Evolutionary conservation across 2,888 invertebrate genomes (phyloP), one percentile per base, ranked within the genome.

Genomic region (Aradus depressus): DNA sequence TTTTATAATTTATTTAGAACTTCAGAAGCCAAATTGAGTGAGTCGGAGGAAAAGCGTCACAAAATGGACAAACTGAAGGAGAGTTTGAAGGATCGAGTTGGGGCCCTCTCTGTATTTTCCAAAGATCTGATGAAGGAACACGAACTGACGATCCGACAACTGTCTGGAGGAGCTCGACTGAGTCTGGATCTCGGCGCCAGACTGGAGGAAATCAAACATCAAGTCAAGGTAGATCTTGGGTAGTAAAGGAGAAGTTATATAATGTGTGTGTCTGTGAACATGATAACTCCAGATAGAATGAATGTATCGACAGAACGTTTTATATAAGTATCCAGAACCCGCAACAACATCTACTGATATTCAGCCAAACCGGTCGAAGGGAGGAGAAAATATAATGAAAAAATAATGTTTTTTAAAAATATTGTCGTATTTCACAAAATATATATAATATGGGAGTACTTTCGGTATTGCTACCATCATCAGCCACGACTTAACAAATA

Each of bases 111-210:
- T 35, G 50, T 45, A n/a, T 56, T 56, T 31, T 42, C 54, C 19
- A 44, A 50, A 18, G 57, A 57, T 34, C 44, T 57, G 18, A 57
- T 57, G 8, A 35, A 51, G 65, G 66, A 58, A 63, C 70, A 6
- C 72, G 73, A n/a, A 67, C 67, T 47, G 72, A 69, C 54, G 73
- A 73, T 59, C 69, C 70, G 1, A 65, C 65, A 70, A 70, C 50
- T 67, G 65, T 19, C 64, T 73, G 62, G 60, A 74, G 34, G 72
- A 73, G 63, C 75, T 72, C 64, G 38, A 37, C 58, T 47, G 21
- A 43, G 25, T 28, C 50, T 41, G 16, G 23, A 41, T 52, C 35
- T 53, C 44, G 44, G 31, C 35, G 35, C 42, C 28, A 38, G 23
- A 6, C 19, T 47, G n/a, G 41, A 41, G 19, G 18, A 25, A 18